Conservation (phyloP, 2,888 invertebrate species). For the Metacarcinus magister region DNA sequence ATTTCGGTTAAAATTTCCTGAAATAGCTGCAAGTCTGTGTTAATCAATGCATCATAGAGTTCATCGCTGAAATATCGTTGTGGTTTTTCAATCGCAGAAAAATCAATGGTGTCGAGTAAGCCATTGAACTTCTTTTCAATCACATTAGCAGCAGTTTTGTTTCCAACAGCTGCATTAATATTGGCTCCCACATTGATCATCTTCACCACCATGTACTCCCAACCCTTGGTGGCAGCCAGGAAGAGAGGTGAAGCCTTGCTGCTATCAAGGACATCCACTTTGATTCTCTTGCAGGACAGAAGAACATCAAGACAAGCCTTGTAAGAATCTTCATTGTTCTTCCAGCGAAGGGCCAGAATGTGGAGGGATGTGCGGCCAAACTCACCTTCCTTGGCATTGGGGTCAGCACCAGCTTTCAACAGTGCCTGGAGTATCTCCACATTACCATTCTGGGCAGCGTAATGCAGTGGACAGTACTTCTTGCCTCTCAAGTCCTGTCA, state of each 20-base stretch:
- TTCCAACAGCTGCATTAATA: slow-evolving; percentile 69
- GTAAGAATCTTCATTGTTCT: slow-evolving; percentile 72
- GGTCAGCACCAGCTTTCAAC: slow-evolving; percentile 78
- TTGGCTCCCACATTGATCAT: slow-evolving; percentile 80
- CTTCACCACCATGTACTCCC: slow-evolving; percentile 74
- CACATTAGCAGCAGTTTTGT: slow-evolving; percentile 77
- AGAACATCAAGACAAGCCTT: slow-evolving; percentile 71
- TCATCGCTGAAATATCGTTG: slow-evolving; percentile 76
- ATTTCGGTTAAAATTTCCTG: slow-evolving; percentile 70
- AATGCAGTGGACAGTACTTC: slow-evolving; percentile 77
- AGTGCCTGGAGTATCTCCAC: slow-evolving; percentile 63
- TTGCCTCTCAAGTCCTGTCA: slow-evolving; percentile 75
- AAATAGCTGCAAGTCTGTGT: slow-evolving; percentile 72
- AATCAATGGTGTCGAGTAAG: slow-evolving; percentile 74
- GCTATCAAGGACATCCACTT: slow-evolving; percentile 76
- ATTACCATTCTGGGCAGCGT: slow-evolving; percentile 74
- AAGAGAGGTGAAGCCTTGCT: slow-evolving; percentile 77
- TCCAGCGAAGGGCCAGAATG: slow-evolving; percentile 75
- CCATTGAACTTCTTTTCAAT: slow-evolving; percentile 72
- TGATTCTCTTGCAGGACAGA: slow-evolving; percentile 71
- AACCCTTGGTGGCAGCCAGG: slow-evolving; percentile 80
- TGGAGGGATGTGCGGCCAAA: slow-evolving; percentile 80
- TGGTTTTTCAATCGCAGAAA: slow-evolving; percentile 74
- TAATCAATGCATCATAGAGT: slow-evolving; percentile 77
- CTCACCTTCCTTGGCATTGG: slow-evolving; percentile 78